Evolutionary conservation across 2,888 invertebrate genomes (phyloP).

Genomic region (Harpalus rubripes): DNA sequence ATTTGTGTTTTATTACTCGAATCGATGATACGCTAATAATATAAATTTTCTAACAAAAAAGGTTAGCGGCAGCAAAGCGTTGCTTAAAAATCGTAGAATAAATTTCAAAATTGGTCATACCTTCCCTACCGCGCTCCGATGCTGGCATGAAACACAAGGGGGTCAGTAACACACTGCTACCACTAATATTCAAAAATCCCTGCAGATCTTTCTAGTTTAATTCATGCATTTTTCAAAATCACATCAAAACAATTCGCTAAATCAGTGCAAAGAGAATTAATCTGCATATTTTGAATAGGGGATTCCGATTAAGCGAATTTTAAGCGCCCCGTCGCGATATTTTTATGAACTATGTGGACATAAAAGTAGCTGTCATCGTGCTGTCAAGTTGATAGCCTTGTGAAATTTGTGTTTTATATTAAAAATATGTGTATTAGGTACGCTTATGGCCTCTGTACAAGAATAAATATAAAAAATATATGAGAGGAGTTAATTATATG

Average conservation of each 20-base stretch:
- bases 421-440: too few species aligned
- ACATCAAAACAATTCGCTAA: slow-evolving; percentile 3
- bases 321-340: too few species aligned
- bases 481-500: too few species aligned
- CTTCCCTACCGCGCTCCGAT: slow-evolving; percentile 82
- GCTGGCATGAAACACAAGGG: slow-evolving; percentile 81
- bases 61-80: slow-evolving; percentile 25
- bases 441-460: too few species aligned
- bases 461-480: too few species aligned
- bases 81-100: slow-evolving; percentile 45
- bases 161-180: slow-evolving; percentile 73
- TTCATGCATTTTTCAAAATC: slow-evolving; percentile 37
- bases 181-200: slow-evolving; percentile 59
- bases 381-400: too few species aligned
- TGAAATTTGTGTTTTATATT: too few species aligned
- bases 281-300: slow-evolving; percentile 11
- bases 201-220: slow-evolving; percentile 32
- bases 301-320: too few species aligned
- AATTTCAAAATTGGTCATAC: slow-evolving; percentile 74
- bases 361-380: too few species aligned
- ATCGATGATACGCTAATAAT: too few species aligned
- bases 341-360: too few species aligned
- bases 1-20: too few species aligned
- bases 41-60: slow-evolving; percentile 38
- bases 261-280: slow-evolving; percentile 24